Conservation (phyloP, 2,113 vertebrate genomes). For the Panthera tigris region DNA sequence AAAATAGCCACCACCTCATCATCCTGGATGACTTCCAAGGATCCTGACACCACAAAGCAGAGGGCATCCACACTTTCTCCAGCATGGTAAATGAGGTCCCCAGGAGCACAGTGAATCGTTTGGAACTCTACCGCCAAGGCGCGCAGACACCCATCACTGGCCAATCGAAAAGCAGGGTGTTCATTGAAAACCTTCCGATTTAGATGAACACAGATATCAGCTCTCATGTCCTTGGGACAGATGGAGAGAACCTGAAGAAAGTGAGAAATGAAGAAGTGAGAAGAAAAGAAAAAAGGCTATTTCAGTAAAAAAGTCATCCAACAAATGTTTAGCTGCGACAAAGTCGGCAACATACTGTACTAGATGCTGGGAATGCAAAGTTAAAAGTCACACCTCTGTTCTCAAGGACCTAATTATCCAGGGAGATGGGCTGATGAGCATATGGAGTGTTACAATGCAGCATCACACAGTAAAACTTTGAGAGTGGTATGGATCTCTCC, state of each 20-base stretch:
- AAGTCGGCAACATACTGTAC: neutral
- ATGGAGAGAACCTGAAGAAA: conserved; percentile 93
- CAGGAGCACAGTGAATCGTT: conserved; percentile 96
- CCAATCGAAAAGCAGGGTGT: conserved; percentile 96
- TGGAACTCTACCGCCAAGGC: conserved; percentile 98
- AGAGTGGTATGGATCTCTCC: neutral
- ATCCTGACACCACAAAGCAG: conserved; percentile 97
- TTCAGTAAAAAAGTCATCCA: neutral
- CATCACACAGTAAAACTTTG: neutral
- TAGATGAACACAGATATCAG: conserved; percentile 97
- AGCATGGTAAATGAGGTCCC: conserved; percentile 97
- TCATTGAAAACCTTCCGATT: conserved; percentile 98
- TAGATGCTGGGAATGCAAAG: neutral
- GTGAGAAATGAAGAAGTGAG: conserved; percentile 36
- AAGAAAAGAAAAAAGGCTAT: neutral
- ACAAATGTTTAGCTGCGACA: neutral
- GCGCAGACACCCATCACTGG: conserved; percentile 96
- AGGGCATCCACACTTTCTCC: conserved; percentile 97
- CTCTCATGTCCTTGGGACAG: conserved; percentile 98
- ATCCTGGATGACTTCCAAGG: conserved; percentile 98
- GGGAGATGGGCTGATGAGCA: neutral
- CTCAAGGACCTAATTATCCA: neutral
- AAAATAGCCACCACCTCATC: conserved; percentile 99
- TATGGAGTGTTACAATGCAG: neutral
- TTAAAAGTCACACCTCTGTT: neutral